phyloP scores from a whole-genome alignment of 2,797 vertebrate genomes.

The Micrastur ruficollis region DNA sequence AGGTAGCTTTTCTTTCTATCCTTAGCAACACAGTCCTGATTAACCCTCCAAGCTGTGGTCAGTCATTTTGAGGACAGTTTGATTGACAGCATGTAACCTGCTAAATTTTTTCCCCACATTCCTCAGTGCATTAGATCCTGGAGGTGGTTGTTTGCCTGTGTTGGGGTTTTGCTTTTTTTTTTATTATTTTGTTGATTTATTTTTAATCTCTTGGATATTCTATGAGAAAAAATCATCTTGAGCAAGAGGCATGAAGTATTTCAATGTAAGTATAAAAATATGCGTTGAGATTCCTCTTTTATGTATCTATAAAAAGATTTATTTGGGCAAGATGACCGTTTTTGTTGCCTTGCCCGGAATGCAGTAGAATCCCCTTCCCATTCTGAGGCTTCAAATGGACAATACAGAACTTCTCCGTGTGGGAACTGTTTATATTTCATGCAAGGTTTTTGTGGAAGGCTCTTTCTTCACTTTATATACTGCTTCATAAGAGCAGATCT shows the following conservation, averaged over 20 bases:
- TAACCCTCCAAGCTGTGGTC: conserved; percentile 71
- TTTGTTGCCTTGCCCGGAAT: not conserved
- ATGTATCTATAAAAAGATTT: not conserved
- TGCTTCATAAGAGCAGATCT: not conserved
- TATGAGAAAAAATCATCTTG: not conserved
- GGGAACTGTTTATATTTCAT: not conserved
- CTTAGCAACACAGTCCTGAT: conserved; percentile 82
- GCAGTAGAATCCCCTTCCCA: not conserved
- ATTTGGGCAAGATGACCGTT: not conserved
- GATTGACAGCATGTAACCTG: conserved; percentile 32
- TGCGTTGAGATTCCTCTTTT: not conserved
- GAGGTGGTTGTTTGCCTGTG: not conserved
- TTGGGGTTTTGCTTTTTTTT: not conserved
- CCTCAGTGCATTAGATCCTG: not conserved
- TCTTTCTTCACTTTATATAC: not conserved
- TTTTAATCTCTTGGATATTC: not conserved
- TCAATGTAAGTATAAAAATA: conserved; percentile 45
- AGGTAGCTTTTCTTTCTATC: conserved; percentile 89
- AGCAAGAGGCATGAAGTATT: conserved; percentile 26
- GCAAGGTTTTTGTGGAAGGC: not conserved
- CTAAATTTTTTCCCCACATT: not conserved
- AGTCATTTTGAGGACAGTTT: conserved; percentile 58
- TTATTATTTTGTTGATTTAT: not conserved
- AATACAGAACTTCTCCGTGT: not conserved
- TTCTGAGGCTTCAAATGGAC: not conserved